Conservation (phyloP, 2,797 vertebrate species). For the Labeo calbasu region DNA sequence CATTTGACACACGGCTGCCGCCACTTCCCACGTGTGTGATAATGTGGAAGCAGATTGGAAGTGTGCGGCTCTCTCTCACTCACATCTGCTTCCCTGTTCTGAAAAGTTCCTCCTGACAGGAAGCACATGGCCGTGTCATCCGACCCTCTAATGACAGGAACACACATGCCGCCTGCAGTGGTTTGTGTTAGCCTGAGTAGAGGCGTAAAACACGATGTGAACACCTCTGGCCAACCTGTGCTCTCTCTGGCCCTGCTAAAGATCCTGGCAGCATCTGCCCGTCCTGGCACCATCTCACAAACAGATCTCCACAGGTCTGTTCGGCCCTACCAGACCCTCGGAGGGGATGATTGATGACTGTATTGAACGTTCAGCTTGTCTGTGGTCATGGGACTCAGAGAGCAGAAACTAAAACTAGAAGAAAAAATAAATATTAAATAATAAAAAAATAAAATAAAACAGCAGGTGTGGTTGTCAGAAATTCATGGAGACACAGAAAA, state of each 20-base stretch:
- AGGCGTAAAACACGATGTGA: constrained; percentile 60
- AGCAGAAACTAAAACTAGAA: neutral
- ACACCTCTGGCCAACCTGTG: constrained; percentile 47
- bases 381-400: neutral
- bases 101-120: constrained; percentile 48
- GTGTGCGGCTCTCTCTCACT: neutral
- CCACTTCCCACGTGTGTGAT: constrained; percentile 14
- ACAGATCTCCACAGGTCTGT: constrained; percentile 28
- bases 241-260: constrained; percentile 63
- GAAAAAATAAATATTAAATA: no score
- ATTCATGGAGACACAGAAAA: no score
- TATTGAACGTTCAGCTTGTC: constrained; percentile 10
- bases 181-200: constrained; percentile 71
- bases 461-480: no score
- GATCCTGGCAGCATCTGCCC: constrained; percentile 73
- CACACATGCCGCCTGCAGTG: constrained; percentile 38
- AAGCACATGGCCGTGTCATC: constrained; percentile 63
- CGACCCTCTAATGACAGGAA: constrained; percentile 50
- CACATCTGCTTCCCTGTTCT: constrained; percentile 41
- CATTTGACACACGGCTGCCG: neutral
- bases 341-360: constrained; percentile 37
- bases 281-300: constrained; percentile 61
- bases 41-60: constrained; percentile 34
- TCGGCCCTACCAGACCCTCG: neutral
- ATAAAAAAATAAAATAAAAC: neutral